Base-by-base conservation (phyloP, 2,888 invertebrate species). In the Tachina grossa region DNA sequence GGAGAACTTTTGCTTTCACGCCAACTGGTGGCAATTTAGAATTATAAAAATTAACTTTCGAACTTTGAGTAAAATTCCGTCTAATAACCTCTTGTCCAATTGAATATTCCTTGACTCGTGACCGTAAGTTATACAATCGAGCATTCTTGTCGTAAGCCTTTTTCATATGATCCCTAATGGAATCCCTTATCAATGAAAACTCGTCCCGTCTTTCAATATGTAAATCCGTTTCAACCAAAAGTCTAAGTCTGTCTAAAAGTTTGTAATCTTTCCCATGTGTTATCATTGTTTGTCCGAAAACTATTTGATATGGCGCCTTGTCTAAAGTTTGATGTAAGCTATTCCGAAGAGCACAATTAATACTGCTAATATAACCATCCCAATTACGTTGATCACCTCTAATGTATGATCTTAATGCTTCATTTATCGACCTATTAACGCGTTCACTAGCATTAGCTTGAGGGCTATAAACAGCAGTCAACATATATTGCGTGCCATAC, bases 221-320 rank as follows among this genome's bases (percentile, higher is more conserved):
- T 10, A 51, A 39, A 9, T 51, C 39, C 2, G 47, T 4, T 14
- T 22, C 49, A 1, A n/a, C n/a, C 22, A 22, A 22, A 22, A 22
- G 22, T 22, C 22, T 22, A 22, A 22, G 22, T 22, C 1, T 22
- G 22, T 49, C 13, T 31, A 66, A 66, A 49, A 49, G 22, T 31
- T 22, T 41, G 14, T 31, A 66, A 14, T 66, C 66, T 11, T 68
- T 31, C 16, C 66, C 66, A 11, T 68, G 66, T 1, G 13, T 68
- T 13, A 68, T 68, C 39, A 68, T 68, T 5, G 49, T 39, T 8
- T 68, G 66, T 16, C 66, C 66, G 11, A 68, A 68, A 1, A 68
- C 9, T 2, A 66, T 14, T 31, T 68, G 39, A 31, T 68, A 68
- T 4, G 66, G 66, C 4, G 63, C 43, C 10, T 11, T 9, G 10